Conservation (phyloP, 2,797 vertebrate species). For the Gymnothorax javanicus region DNA sequence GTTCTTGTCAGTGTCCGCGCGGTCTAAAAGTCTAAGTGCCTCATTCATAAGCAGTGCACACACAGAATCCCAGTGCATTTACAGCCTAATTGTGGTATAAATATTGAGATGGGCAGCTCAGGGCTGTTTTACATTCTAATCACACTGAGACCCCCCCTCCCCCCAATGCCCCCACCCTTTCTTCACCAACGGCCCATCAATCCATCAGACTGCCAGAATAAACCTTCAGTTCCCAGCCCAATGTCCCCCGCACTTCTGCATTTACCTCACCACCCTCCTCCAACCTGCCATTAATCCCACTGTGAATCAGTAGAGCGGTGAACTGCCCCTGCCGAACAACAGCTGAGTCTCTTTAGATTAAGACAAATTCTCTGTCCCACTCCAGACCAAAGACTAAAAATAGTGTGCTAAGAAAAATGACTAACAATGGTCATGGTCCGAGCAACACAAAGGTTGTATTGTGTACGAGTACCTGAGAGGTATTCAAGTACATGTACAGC, state of each 20-base stretch:
- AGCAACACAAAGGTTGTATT: too few species aligned
- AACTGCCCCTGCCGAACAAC: not conserved
- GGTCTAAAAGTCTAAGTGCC: conserved; percentile 13
- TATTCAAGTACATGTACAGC: too few species aligned
- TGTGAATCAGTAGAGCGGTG: too few species aligned
- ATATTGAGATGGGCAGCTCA: conserved; percentile 25
- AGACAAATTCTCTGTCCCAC: not conserved
- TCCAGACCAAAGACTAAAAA: not conserved
- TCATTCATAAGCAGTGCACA: conserved; percentile 30
- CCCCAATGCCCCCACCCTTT: not conserved
- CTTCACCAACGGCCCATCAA: conserved; percentile 15
- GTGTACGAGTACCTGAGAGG: too few species aligned
- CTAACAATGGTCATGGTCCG: too few species aligned
- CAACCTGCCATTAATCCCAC: not conserved
- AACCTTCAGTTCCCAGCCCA: not conserved
- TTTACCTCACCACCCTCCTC: conserved; percentile 13
- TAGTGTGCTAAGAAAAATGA: too few species aligned
- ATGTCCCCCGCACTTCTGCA: not conserved
- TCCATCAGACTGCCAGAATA: not conserved
- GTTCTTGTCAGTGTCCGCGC: not conserved
- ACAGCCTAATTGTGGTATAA: conserved; percentile 38
- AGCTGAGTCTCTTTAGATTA: not conserved
- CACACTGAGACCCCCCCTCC: conserved; percentile 7
- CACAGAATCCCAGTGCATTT: conserved; percentile 18
- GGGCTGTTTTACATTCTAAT: conserved; percentile 37